Evolutionary conservation across 2,797 vertebrate genomes (phyloP), one percentile per base, ranked within the genome.

Genomic region (Bufotes viridis): DNA sequence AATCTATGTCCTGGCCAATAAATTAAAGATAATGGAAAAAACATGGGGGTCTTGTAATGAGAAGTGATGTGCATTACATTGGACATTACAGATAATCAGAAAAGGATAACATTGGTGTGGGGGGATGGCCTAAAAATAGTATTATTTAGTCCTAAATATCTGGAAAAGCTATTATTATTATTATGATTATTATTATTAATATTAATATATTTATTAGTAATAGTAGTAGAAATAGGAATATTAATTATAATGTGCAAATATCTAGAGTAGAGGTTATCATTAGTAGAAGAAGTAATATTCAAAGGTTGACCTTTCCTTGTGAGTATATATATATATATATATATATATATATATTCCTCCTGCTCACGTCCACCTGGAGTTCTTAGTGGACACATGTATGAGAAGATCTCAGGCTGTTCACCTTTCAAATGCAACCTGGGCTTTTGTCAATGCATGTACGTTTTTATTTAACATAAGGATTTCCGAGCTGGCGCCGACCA

Each of bases 401-500:
- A 34, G 29, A 76, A 57, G 26, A 22, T 92, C 90, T 78, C 76
- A 84, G 4, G 82, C 89, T 91, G 65, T 1, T 91, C 91, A 90
- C 91, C 95, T 95, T 96, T 95, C 93, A 95, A 93, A 95, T 96
- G 94, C 94, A 94, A 90, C 92, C 93, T 90, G 85, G 24, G 76
- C 85, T 91, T 91, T 92, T 93, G 92, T 92, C 81, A 93, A 34
- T 34, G 29, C 29, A 34, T 34, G 2, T 34, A 94, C 95, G 93
- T 51, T 82, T 93, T 81, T 42, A 53, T 90, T 93, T 95, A 94
- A 93, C 90, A 93, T 91, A 93, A 93, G 92, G 92, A 95, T 94
- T 95, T 95, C 95, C 94, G 93, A 95, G 91, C 93, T 96, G 95
- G 96, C 95, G 95, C 95, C 95, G 92, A 87, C n/a, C 82, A 91